Base-by-base conservation (phyloP, 2,888 invertebrate species). In the Cerastis leucographa region DNA sequence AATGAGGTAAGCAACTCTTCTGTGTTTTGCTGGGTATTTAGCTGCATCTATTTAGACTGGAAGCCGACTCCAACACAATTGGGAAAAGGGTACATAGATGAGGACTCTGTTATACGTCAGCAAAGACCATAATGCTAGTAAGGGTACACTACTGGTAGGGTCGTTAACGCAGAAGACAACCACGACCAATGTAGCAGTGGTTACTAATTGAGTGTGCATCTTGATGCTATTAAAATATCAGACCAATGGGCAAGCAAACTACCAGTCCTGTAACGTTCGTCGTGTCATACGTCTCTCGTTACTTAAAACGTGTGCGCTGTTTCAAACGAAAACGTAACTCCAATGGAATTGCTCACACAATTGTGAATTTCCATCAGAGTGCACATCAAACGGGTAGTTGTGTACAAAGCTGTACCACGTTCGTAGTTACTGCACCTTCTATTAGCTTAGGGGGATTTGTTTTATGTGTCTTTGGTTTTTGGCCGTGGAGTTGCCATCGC, bases 1-100 rank as follows among this genome's bases (percentile, higher is more conserved):
- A 99, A 99, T 97, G 99, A 99, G 98, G 99, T 99, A 94, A 97
- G 97, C 89, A 42, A 11, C 9, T 44, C 11, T 49, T 74, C 6
- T 0, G 17, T 76, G 5, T 19, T 51, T 8, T 66, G 11, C 25
- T 61, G 22, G 29, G 29, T 29, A 8, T 29, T 29, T 29, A 19
- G 19, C 19, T 19, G 59, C 59, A 35, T 35, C 19, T 61, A 19
- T 19, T 61, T 11, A 29, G 17, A 29, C 29, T 29, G 19, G 29
- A 35, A 61, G 29, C 29, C 19, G 19, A 35, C 19, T 61, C 4
- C 19, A 3, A 35, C 35, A 35, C 35, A 19, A 0, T 19, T 61
- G 19, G 3, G 29, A 61, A 61, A 35, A 19, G 0, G 3, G 19
- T 9, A 35, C 1, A 19, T 1, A 35, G 19, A 19, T 35, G 0